Base-by-base conservation (phyloP, 2,113 vertebrate genomes). In the Clarias gariepinus region DNA sequence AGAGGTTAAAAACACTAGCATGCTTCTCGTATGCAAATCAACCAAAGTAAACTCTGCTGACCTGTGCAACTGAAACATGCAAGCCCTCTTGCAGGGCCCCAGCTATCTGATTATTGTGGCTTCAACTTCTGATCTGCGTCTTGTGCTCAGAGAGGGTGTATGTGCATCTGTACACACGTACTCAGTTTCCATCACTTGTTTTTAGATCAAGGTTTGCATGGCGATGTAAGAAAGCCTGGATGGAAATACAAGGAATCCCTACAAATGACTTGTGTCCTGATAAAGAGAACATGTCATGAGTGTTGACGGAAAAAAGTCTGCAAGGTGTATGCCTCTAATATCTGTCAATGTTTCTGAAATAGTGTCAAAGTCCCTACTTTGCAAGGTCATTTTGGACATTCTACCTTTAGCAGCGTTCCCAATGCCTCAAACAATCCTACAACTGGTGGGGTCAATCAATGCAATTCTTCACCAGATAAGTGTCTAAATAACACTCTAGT, bases 31-130 rank as follows among this genome's bases (percentile, higher is more conserved):
- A 41, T 64, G 11, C 10, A 19, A 57, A 15, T 30, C 41, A n/a
- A 18, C 63, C 63, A n/a, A 55, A 36, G 73, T 25, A 80, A 80
- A 71, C 53, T 76, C 30, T 80, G 84, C 76, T 86, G 84, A 81
- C 85, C 85, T 86, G 85, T 55, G 64, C 78, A 71, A 61, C 30
- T 71, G 63, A 81, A 86, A 60, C 0, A 19, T 36, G 53, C 68
- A 60, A 84, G 33, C 21, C 28, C 33, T 33, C 33, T 81, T 28
- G 30, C 52, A 81, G 64, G 3, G 21, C 77, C 55, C 73, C 78
- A 52, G 4, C 64, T 86, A 86, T 81, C 85, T 81, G 85, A 86
- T 86, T 58, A 28, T 36, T 86, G 85, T 81, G 85, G 85, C 52
- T 86, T 86, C 53, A 61, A 0, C 30, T 81, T 71, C 66, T 81